Evolutionary conservation across 2,113 vertebrate genomes (phyloP).

Genomic region (Mesocricetus auratus): DNA sequence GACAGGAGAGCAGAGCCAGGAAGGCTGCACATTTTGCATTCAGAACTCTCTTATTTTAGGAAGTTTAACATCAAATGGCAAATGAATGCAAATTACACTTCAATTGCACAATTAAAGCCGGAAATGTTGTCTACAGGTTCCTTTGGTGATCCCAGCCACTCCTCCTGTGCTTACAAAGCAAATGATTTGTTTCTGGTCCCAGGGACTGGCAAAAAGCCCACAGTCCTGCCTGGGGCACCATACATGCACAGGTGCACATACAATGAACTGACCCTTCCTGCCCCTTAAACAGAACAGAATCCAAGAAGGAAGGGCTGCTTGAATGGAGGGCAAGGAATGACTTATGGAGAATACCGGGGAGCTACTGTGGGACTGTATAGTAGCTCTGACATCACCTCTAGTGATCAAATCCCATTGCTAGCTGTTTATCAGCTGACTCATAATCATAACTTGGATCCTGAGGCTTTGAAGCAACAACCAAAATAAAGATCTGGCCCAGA

Average conservation of each 20-base stretch:
- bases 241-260: not conserved
- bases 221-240: not conserved
- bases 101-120: constrained; percentile 59
- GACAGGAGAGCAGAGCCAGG: not conserved
- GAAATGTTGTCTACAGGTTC: constrained; percentile 63
- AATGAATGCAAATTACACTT: constrained; percentile 75
- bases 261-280: not conserved
- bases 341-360: not conserved
- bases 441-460: not conserved
- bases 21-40: constrained; percentile 30
- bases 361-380: not conserved
- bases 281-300: not conserved
- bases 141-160: constrained; percentile 19
- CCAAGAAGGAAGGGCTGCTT: not conserved
- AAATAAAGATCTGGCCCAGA: not conserved
- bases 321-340: not conserved
- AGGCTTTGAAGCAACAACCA: not conserved
- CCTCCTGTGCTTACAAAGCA: not conserved
- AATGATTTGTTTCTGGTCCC: constrained; percentile 23
- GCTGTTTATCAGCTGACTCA: not conserved
- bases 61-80: constrained; percentile 70
- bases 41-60: constrained; percentile 62
- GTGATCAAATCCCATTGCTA: not conserved
- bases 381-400: not conserved
- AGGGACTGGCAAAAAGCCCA: not conserved